A percentile compares a stretch with the other conserved stretches of the same genome.
phyloP scores from a whole-genome alignment of 2,113 vertebrate species.

The Lepus americanus region DNA sequence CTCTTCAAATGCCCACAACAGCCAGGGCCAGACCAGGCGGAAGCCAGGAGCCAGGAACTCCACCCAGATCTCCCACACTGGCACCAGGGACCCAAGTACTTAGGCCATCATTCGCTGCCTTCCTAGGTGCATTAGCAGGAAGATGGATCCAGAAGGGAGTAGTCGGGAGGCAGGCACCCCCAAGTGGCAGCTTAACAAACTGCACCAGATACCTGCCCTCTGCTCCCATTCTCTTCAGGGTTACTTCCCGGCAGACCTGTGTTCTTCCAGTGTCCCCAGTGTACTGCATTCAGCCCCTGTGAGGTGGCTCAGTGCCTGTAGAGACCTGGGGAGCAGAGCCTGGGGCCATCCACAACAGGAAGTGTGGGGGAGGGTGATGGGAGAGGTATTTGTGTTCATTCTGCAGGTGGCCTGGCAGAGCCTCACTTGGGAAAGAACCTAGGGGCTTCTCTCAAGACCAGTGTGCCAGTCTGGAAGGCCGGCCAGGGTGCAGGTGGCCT shows the following conservation, averaged over 20 bases:
- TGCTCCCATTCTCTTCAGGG: not conserved
- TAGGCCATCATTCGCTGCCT: no score
- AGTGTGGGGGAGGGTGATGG: slow-evolving; percentile 44
- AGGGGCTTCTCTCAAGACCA: not conserved
- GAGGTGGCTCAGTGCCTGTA: slow-evolving; percentile 38
- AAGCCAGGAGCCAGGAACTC: no score
- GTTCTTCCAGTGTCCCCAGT: not conserved
- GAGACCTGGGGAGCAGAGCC: slow-evolving; percentile 54
- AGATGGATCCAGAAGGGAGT: no score
- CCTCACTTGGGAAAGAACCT: not conserved
- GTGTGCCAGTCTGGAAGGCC: not conserved
- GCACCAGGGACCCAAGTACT: no score
- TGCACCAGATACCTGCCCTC: no score
- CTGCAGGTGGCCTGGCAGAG: slow-evolving; percentile 25
- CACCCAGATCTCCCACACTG: no score
- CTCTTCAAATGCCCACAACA: no score
- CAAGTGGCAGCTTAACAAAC: no score
- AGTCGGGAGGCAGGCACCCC: no score
- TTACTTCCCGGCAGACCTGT: not conserved
- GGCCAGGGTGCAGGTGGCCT: not conserved
- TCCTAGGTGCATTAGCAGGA: no score
- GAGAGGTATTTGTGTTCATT: not conserved
- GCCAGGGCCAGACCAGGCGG: no score
- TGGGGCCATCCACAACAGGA: slow-evolving; percentile 74
- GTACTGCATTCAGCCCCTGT: not conserved